Base-by-base conservation (phyloP, 2,888 invertebrate genomes). In the Stenodera caucasica region DNA sequence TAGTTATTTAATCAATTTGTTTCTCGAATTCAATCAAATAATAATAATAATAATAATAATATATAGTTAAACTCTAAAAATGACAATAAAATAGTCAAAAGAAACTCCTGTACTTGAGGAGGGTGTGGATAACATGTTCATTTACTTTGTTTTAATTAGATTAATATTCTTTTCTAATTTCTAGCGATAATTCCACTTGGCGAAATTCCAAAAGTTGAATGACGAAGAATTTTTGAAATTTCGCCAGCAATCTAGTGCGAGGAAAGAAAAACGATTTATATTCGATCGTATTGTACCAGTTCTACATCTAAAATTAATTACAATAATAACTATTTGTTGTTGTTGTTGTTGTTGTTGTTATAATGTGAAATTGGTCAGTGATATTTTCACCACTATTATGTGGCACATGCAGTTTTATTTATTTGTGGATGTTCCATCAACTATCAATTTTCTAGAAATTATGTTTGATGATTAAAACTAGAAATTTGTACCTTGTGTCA, bases 341-440 rank as follows among this genome's bases (percentile, higher is more conserved):
- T 37, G 33, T 35, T 35, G 14, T 37, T 15, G 37, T 37, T 37
- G 9, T 37, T 62, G 60, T 68, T 66, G 69, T 70, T 71, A 68
- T 72, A 72, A 72, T 68, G 67, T 74, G 73, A 73, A 74, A 76
- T 78, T 78, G 78, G 78, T 78, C 78, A 68, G 76, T 76, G 74
- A 72, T 72, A 70, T 26, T 58, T 70, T 69, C 21, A 70, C 72
- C 71, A 72, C 68, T 67, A 63, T 66, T 65, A 63, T 45, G 56
- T 66, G 70, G 66, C 67, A 68, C 66, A 74, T 74, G 72, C 74
- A 72, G 70, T 70, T 65, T 69, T 26, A 5, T 26, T 53, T 57
- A 68, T 69, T 67, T 70, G 70, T 69, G 71, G 69, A 69, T 64
- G 35, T 64, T 68, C 68, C 68, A 72, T 68, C 69, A 71, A 63